Evolutionary conservation across 2,113 vertebrate species (phyloP), one percentile per base, ranked within the genome.

Genomic region (Bolborhynchus lineola): DNA sequence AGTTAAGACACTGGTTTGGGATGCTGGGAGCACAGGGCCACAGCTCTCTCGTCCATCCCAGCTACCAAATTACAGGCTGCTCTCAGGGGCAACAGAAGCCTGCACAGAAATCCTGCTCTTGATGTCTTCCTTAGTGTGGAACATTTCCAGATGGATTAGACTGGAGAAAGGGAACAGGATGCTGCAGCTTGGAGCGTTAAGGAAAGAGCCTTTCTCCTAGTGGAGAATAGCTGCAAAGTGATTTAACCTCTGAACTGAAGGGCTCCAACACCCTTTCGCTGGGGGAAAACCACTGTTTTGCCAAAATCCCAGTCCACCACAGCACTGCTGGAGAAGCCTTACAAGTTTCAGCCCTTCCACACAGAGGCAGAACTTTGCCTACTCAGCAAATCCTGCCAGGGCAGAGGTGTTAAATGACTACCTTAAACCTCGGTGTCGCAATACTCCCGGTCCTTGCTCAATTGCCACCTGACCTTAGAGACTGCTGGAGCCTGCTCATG

Each of bases 1-100:
- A 55, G 28, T 20, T 44, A 8, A 35, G 67, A 53, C 16, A 3
- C 3, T 0, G 18, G 8, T 37, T 59, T 0, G 0, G 60, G 28
- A 42, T 26, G 11, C 24, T 2, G 2, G 49, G 37, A 69, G 37
- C 11, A 7, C 0, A 10, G 16, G 33, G 26, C 39, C 35, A 3
- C 4, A n/a, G 14, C 18, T 46, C 6, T 15, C 17, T 5, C 4
- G 17, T 55, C 41, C 64, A 6, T 29, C n/a, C 26, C 12, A 44
- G 55, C 37, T 55, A 20, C 68, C 19, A 14, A n/a, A 7, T 37
- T 12, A 25, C 31, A 16, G 46, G 16, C 25, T 23, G 20, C 12
- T 10, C 31, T 15, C 37, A 16, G 11, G 35, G 8, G 35, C 39
- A 60, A 2, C 19, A 33, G 46, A 33, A 62, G 39, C 13, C 24